Conservation (phyloP, 1,140 invertebrate species). For the Pissodes strobi region DNA sequence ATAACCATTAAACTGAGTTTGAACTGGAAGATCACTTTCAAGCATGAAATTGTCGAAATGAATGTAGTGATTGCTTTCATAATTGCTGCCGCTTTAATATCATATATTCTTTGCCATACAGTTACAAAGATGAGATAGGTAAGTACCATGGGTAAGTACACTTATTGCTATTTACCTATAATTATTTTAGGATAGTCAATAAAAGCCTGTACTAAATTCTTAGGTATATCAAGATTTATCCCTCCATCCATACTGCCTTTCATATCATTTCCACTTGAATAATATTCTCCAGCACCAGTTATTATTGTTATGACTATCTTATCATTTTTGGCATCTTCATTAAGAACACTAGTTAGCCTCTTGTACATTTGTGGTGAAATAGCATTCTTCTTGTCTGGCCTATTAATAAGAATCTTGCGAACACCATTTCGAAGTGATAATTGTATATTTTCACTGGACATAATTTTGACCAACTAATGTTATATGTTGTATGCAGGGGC, state of each 20-base stretch:
- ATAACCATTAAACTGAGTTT: no score
- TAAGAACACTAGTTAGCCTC: slow-evolving; percentile 66
- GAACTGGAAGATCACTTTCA: no score
- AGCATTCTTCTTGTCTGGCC: slow-evolving; percentile 79
- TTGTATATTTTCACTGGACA: slow-evolving; percentile 1
- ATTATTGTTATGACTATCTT: slow-evolving; percentile 67
- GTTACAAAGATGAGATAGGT: no score
- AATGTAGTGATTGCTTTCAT: no score
- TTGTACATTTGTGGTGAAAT: slow-evolving; percentile 73
- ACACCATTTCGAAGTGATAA: slow-evolving; percentile 55
- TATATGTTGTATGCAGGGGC: no score
- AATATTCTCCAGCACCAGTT: slow-evolving; percentile 80
- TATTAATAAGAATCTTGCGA: slow-evolving; percentile 71
- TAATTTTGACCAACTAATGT: no score
- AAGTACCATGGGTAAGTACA: no score
- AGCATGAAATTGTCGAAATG: no score
- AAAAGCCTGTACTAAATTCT: slow-evolving; percentile 74
- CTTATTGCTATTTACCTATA: no score
- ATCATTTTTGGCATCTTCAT: slow-evolving; percentile 69
- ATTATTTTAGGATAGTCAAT: slow-evolving; percentile 90
- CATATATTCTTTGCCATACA: no score
- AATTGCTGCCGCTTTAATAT: no score
- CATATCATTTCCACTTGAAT: slow-evolving; percentile 89
- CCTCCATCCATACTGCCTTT: slow-evolving; percentile 23
- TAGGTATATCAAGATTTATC: slow-evolving; percentile 10